Percentiles rank a stretch among this genome's conserved stretches.
Conservation (phyloP, 1,140 invertebrate genomes). For the Hyles vespertilio region DNA sequence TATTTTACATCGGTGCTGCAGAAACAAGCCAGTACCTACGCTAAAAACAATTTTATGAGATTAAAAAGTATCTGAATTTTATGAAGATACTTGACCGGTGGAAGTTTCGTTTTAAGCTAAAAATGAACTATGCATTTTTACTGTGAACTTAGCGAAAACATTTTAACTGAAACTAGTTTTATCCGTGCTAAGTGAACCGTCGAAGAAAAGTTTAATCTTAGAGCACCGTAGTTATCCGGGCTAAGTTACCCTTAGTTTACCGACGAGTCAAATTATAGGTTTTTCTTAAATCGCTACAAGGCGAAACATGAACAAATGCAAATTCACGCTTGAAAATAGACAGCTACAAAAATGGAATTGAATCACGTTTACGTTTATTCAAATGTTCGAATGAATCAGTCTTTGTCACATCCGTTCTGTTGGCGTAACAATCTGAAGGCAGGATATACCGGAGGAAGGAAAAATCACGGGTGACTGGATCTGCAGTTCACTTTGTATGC, state of each 20-base stretch:
- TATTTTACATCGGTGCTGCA: too few relatives aligned
- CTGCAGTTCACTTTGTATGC: conserved; percentile 51
- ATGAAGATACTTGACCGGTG: too few relatives aligned
- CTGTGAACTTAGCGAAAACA: conserved; percentile 20
- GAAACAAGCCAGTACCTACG: too few relatives aligned
- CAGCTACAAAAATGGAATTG: background rate
- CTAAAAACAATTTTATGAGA: too few relatives aligned
- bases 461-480: conserved; percentile 50
- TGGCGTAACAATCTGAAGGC: conserved; percentile 28
- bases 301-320: too few relatives aligned
- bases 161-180: conserved; percentile 28
- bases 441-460: conserved; percentile 38
- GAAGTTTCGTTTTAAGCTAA: conserved; percentile 16
- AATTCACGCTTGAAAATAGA: too few relatives aligned
- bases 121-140: conserved; percentile 18
- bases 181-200: conserved; percentile 26
- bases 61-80: too few relatives aligned
- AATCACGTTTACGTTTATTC: conserved; percentile 21
- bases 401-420: conserved; percentile 32
- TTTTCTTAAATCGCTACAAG: background rate
- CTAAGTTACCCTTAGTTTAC: conserved; percentile 14
- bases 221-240: conserved; percentile 14
- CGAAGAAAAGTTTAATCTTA: conserved; percentile 25
- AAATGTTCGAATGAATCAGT: conserved; percentile 33
- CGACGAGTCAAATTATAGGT: conserved; percentile 4